Conservation (phyloP, 2,113 vertebrate species). For the Scomber scombrus region DNA sequence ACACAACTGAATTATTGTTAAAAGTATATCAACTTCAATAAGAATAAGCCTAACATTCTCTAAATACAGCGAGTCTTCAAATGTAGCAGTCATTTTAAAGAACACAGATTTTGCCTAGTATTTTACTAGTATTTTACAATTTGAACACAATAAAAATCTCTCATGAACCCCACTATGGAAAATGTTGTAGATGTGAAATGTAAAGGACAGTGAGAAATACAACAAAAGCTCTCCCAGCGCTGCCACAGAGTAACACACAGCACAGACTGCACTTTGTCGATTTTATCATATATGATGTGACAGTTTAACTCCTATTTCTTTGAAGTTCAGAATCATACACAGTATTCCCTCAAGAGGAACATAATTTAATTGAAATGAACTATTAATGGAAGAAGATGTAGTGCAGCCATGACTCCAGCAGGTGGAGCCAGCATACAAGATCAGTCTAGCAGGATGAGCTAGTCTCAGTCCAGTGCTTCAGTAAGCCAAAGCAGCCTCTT, state of each 20-base stretch:
- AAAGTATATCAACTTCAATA: not conserved
- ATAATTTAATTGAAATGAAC: not conserved
- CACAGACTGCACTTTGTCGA: not conserved
- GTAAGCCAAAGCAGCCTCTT: slow-evolving; percentile 20
- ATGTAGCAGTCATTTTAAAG: slow-evolving; percentile 8
- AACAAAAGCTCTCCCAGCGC: not conserved
- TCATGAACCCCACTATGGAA: not conserved
- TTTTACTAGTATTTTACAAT: not conserved
- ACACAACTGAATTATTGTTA: not conserved
- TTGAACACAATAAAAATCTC: not conserved
- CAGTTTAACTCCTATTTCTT: slow-evolving; percentile 8
- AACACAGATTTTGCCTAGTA: slow-evolving; percentile 9
- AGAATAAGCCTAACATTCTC: slow-evolving; percentile 11
- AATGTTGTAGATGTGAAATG: not conserved
- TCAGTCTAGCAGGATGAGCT: slow-evolving; percentile 22
- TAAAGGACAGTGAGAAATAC: not conserved
- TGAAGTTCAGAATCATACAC: not conserved
- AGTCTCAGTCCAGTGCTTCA: slow-evolving; percentile 36
- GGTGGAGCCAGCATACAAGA: slow-evolving; percentile 61
- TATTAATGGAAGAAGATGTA: slow-evolving; percentile 12
- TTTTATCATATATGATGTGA: not conserved
- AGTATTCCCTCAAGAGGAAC: not conserved
- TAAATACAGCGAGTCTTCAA: not conserved
- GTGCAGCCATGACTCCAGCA: slow-evolving; percentile 56
- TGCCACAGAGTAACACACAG: not conserved